Base-by-base conservation (phyloP, 2,888 invertebrate genomes). In the Caenorhabditis sp. region DNA sequence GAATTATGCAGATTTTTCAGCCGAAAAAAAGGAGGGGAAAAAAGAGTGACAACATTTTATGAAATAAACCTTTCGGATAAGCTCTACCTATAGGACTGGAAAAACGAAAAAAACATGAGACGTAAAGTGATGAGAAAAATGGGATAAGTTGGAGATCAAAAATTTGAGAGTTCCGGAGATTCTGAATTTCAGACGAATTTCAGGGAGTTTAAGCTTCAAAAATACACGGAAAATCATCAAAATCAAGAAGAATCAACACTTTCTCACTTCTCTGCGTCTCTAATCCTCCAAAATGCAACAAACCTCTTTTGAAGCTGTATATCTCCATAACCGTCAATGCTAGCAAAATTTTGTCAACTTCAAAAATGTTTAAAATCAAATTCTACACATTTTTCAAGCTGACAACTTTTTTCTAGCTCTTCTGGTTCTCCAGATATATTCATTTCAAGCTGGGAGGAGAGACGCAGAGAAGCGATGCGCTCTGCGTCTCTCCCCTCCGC, bases 1-100 rank as follows among this genome's bases (percentile, higher is more conserved):
- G 66, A 31, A 66, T 66, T 51, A 66, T 66, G 66, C 35, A 66
- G 66, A 66, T 66, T 66, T 66, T 63, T 44, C 8, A 28, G n/a
- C 14, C n/a, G 47, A 47, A 51, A 22, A 66, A 35, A 26, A n/a
- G n/a, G n/a, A n/a, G n/a, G n/a, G n/a, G n/a, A n/a, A n/a, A n/a
- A n/a, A n/a, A n/a, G n/a, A n/a, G n/a, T 63, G 63, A 63, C 44
- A 63, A 47, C 44, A 63, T 63, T 47, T 47, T 47, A 47, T 22
- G n/a, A 10, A 38, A 38, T 38, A 63, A 63, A 63, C 44, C 63
- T 44, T 22, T 19, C 5, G 47, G 63, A 63, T 63, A 47, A 63
- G 24, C 63, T 14, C 54, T 26, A 54, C 22, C 22, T 54, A 54
- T 12, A 12, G 22, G 19, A 51, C 22, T 12, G 26, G 14, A 54